Evolutionary conservation across 2,113 vertebrate species (phyloP).

Genomic region (Varanus komodoensis): DNA sequence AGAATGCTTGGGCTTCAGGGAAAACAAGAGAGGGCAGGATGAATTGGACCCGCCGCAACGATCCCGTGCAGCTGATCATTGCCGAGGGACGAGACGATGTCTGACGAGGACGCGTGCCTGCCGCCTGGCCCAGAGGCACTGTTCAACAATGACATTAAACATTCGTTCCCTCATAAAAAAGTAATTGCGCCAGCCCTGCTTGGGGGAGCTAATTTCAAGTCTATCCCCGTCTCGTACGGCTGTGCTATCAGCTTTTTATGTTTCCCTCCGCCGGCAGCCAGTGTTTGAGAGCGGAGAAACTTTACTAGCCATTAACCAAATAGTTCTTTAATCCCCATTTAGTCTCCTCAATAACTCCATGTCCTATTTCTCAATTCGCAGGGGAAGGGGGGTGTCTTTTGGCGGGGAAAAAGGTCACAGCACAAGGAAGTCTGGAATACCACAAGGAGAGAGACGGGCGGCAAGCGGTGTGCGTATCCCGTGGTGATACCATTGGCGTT

Average conservation of each 20-base stretch:
- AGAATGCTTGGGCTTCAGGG: background rate
- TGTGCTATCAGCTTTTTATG: slow-evolving; percentile 6
- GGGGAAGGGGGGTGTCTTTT: background rate
- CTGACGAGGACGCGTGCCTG: slow-evolving; percentile 13
- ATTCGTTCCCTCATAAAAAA: slow-evolving; percentile 54
- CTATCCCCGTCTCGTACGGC: background rate
- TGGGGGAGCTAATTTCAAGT: slow-evolving; percentile 20
- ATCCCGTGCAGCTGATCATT: background rate
- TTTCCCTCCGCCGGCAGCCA: background rate
- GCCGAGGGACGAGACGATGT: background rate
- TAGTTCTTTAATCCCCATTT: background rate
- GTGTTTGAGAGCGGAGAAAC: background rate
- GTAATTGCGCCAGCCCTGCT: slow-evolving; percentile 8
- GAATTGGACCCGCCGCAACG: background rate
- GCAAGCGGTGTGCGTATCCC: too few relatives aligned
- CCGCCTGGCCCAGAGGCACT: slow-evolving; percentile 11
- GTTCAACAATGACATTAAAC: slow-evolving; percentile 50
- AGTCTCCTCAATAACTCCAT: background rate
- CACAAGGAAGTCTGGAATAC: background rate
- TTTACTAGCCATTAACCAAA: slow-evolving; percentile 17
- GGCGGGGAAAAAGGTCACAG: background rate
- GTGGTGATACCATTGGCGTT: background rate
- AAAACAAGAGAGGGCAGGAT: background rate
- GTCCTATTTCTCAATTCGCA: background rate
- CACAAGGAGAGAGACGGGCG: background rate